Base-by-base conservation (phyloP, 2,888 invertebrate species). In the Catocala nupta region DNA sequence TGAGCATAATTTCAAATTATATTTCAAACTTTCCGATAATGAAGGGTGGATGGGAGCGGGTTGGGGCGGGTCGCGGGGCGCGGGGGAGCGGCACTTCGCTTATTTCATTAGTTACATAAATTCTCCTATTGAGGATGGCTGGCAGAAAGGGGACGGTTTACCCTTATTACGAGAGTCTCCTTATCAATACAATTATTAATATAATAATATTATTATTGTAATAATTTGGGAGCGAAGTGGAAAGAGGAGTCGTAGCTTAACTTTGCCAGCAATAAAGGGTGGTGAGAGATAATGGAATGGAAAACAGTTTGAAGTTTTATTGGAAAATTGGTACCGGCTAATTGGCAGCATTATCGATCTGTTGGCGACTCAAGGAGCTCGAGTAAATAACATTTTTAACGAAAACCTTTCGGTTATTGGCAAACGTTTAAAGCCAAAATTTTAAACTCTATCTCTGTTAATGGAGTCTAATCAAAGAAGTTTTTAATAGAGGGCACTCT, bases 1-100 rank as follows among this genome's bases (percentile, higher is more conserved):
- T 93, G 94, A 93, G 93, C 94, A 94, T 94, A 94, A 94, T 94
- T 94, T 94, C 94, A 94, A 94, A 94, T 94, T 94, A 94, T 94
- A 94, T 94, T 94, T 94, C 92, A 94, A 94, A 94, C 93, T 94
- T 94, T 94, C 93, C 93, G 93, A 94, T 94, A 94, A 94, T 94
- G 93, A 94, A 94, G 93, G 93, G 92, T 88, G 91, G 91, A 86
- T 78, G 86, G 85, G 84, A 82, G 86, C 83, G 90, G 90, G 87
- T 80, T 85, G 84, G 85, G 82, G 80, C 78, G 85, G 81, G 81
- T 71, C 71, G 80, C 71, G 79, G 83, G 82, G 63, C 64, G 82
- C 80, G 83, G 85, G 87, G 82, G 86, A 75, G 81, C 86, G 89
- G 84, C 90, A 90, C 93, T 92, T 92, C 92, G 93, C 93, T 94